Evolutionary conservation across 2,797 vertebrate species (phyloP).

Genomic region (Mus caroli): DNA sequence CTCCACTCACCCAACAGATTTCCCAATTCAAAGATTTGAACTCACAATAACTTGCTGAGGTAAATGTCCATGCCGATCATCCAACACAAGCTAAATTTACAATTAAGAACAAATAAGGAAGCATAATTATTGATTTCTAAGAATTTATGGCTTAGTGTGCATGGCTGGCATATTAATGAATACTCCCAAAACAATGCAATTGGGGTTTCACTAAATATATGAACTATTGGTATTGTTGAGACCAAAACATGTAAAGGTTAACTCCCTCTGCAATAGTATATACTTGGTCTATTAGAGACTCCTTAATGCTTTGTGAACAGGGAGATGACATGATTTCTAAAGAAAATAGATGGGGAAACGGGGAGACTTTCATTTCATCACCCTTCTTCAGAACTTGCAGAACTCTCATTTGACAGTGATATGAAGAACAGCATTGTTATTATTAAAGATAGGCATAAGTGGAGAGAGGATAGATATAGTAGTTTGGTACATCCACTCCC

Average conservation of each 20-base stretch:
- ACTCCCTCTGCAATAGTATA: not conserved
- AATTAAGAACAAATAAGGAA: not conserved
- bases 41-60: not conserved
- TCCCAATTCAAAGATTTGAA: not conserved
- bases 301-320: conserved; percentile 15
- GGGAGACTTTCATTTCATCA: conserved; percentile 15
- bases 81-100: not conserved
- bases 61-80: not conserved
- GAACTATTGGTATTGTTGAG: conserved; percentile 7
- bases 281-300: conserved; percentile 17
- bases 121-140: not conserved
- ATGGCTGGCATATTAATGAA: not conserved
- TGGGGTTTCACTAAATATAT: not conserved
- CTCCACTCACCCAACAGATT: not conserved
- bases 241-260: conserved; percentile 42
- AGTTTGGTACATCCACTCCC: not conserved
- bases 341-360: not conserved
- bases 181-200: conserved; percentile 31
- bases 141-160: not conserved
- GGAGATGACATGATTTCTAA: not conserved
- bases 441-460: not conserved
- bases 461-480: not conserved
- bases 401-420: conserved; percentile 18
- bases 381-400: not conserved
- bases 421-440: not conserved